Evolutionary conservation across 2,888 invertebrate genomes (phyloP).

Genomic region (Drosophila cyrtoloma): DNA sequence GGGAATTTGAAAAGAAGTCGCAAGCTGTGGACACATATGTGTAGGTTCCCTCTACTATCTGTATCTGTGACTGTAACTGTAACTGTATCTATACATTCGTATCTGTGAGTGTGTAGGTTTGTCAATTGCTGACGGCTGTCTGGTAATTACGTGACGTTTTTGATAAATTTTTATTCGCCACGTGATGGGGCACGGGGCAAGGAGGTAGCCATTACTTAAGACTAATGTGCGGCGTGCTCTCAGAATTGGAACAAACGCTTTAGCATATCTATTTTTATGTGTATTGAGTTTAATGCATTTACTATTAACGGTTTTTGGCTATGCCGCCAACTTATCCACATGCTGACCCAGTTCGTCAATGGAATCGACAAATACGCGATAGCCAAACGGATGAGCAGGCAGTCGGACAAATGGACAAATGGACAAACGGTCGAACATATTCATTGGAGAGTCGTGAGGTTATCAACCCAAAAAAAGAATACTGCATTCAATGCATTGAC

Average conservation of each 20-base stretch:
- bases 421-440: slow-evolving; percentile 4
- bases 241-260: slow-evolving; percentile 76
- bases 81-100: slow-evolving; percentile 4
- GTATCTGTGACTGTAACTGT: slow-evolving; percentile 25
- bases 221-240: slow-evolving; percentile 75
- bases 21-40: slow-evolving; percentile 26
- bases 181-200: slow-evolving; percentile 59
- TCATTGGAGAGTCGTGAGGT: slow-evolving; percentile 48
- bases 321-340: slow-evolving; percentile 46
- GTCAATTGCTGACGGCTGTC: slow-evolving; percentile 62
- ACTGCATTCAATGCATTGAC: slow-evolving; percentile 71
- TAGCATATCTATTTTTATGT: slow-evolving; percentile 18
- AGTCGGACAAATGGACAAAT: background rate
- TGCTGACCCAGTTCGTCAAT: slow-evolving; percentile 74
- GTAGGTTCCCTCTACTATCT: slow-evolving; percentile 24
- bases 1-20: slow-evolving; percentile 66
- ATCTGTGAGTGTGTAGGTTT: slow-evolving; percentile 28
- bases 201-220: slow-evolving; percentile 61
- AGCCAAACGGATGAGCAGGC: slow-evolving; percentile 5
- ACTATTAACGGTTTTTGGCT: slow-evolving; percentile 72
- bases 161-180: slow-evolving; percentile 74
- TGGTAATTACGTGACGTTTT: slow-evolving; percentile 80
- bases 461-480: slow-evolving; percentile 66
- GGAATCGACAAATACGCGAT: slow-evolving; percentile 71
- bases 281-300: slow-evolving; percentile 71